phyloP scores from a whole-genome alignment of 2,113 vertebrate species.

The Heterotilapia buettikoferi region DNA sequence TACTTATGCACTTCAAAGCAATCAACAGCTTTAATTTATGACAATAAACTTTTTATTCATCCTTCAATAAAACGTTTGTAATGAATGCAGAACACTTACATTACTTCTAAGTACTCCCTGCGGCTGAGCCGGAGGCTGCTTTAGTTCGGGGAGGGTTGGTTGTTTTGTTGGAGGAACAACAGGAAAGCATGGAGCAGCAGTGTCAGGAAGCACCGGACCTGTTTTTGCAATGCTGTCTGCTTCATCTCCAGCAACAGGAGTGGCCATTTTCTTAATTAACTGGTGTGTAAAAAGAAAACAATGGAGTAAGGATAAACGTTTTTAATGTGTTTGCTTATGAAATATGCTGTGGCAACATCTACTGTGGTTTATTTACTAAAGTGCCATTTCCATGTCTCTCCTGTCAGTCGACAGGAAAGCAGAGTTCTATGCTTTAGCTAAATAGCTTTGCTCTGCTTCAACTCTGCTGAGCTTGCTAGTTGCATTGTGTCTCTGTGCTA shows the following conservation, averaged over 20 bases:
- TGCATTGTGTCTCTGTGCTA: background rate
- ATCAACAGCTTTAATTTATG: background rate
- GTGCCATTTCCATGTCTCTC: background rate
- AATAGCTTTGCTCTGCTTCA: background rate
- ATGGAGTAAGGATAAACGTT: background rate
- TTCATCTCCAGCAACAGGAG: background rate
- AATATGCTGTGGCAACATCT: background rate
- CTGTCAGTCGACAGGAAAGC: background rate
- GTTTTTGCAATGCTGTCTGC: constrained; percentile 22
- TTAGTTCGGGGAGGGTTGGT: background rate
- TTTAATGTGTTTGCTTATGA: background rate
- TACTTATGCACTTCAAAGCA: background rate
- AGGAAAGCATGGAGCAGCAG: constrained; percentile 58
- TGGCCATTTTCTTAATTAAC: constrained; percentile 33
- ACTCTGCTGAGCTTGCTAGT: background rate
- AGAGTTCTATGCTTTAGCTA: background rate
- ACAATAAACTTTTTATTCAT: background rate
- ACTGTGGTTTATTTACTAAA: background rate
- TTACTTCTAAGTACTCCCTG: background rate
- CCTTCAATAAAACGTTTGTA: background rate
- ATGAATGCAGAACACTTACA: constrained; percentile 27
- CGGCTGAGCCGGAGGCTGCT: constrained; percentile 1
- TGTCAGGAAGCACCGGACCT: background rate
- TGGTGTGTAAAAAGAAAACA: constrained; percentile 3
- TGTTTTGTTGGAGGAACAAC: constrained; percentile 34